Base-by-base conservation (phyloP, 2,113 vertebrate species). In the Microcebus jonahi region DNA sequence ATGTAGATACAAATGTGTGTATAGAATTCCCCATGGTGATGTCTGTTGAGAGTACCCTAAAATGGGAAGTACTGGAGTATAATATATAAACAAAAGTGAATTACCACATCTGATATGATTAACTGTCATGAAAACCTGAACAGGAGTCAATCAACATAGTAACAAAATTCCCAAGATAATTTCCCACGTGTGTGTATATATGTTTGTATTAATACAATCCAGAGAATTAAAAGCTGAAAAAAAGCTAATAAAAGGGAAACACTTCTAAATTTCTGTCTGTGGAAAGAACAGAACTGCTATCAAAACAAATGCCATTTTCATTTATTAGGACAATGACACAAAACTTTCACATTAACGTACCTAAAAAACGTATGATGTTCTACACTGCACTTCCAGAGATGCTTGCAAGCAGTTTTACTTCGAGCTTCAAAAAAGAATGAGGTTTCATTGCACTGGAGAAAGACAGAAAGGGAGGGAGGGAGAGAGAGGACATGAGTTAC, bases 351-450 rank as follows among this genome's bases (percentile, higher is more conserved):
- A 50, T 13, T 10, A 90, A 95, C 94, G 53, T 96, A 99, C 99
- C 99, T 99, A 98, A 99, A 99, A 98, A 99, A 99, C 0, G 98
- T 99, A 53, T 99, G 99, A 96, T 99, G 98, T 53, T 99, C 99
- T 17, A 99, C 99, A 87, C 99, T 99, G 95, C 99, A 99, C 81
- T 99, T 99, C 99, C 99, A 99, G 85, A 99, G 98, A 97, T 99
- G 98, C 97, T 99, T 99, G 97, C 99, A 99, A 31, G 98, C 98
- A 15, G 96, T 97, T 97, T 99, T 99, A 97, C 98, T 99, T 63
- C 97, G 98, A 31, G 99, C 98, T 97, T 99, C 99, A 97, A 99
- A 99, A 98, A 99, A 99, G 98, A 99, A 99, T 0, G 99, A 99
- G 15, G 99, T 99, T 98, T 99, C 99, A 45, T 98, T 99, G 97